Percentiles rank a stretch among this genome's conserved stretches.
phyloP scores from a whole-genome alignment of 2,888 invertebrate species.

The Coenonympha arcania region DNA sequence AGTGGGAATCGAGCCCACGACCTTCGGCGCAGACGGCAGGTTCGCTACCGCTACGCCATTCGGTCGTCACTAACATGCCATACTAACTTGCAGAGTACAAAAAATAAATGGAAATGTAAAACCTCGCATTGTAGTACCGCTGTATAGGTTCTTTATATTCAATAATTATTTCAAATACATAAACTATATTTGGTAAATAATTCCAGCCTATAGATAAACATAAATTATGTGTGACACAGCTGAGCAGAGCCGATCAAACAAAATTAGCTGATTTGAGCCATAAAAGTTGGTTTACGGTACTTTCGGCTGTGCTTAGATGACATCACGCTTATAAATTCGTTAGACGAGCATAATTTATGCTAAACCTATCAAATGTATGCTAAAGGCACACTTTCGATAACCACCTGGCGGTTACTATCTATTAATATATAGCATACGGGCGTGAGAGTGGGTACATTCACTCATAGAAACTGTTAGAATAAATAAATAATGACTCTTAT shows the following conservation, averaged over 20 bases:
- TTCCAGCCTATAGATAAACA: too few relatives aligned
- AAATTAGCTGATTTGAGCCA: slow-evolving; percentile 7
- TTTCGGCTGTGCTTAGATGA: slow-evolving; percentile 13
- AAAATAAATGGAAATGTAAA: too few relatives aligned
- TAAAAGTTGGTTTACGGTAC: slow-evolving; percentile 21
- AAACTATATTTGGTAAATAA: too few relatives aligned
- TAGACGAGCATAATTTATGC: slow-evolving; percentile 23
- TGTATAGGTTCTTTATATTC: too few relatives aligned
- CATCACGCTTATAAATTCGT: slow-evolving; percentile 19
- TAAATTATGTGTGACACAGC: too few relatives aligned
- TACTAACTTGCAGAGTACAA: too few relatives aligned
- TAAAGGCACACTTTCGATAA: slow-evolving; percentile 24
- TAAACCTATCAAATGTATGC: slow-evolving; percentile 25
- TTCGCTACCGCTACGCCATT: too few relatives aligned
- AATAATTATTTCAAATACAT: too few relatives aligned
- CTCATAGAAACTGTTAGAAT: slow-evolving; percentile 3
- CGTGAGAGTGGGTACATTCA: slow-evolving; percentile 13
- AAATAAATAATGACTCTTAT: not conserved
- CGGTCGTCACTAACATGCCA: too few relatives aligned
- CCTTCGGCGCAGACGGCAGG: too few relatives aligned
- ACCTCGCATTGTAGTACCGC: too few relatives aligned
- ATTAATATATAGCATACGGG: slow-evolving; percentile 23
- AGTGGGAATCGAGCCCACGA: too few relatives aligned
- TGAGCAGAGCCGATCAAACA: not conserved
- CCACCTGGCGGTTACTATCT: slow-evolving; percentile 24